Percentiles rank a stretch among this genome's conserved stretches.
Conservation (phyloP, 1,140 invertebrate genomes). For the Gryllus bimaculatus region DNA sequence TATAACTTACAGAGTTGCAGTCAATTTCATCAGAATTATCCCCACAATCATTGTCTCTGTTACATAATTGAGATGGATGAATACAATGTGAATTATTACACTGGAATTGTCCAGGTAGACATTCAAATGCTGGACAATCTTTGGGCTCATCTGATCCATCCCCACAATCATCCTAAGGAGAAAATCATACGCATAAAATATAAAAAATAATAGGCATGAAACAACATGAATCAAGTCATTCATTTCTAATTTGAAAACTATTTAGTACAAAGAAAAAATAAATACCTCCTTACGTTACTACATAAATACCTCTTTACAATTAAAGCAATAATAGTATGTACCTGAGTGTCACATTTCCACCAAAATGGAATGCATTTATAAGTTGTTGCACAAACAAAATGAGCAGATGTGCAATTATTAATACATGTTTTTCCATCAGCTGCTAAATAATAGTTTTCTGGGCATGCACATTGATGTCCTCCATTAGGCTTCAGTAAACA, state of each 20-base stretch:
- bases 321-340: conserved; percentile 18
- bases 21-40: conserved; percentile 57
- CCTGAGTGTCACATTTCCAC: conserved; percentile 52
- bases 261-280: no score
- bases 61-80: conserved; percentile 61
- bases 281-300: no score
- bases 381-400: conserved; percentile 63
- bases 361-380: conserved; percentile 60
- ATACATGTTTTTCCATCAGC: conserved; percentile 56
- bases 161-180: conserved; percentile 59
- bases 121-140: conserved; percentile 58
- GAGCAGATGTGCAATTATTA: conserved; percentile 68
- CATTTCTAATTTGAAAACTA: no score
- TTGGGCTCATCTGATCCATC: conserved; percentile 67
- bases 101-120: conserved; percentile 68
- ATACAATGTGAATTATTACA: conserved; percentile 56
- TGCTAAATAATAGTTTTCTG: conserved; percentile 64
- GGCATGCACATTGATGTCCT: conserved; percentile 57
- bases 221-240: no score
- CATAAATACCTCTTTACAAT: no score
- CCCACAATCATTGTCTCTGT: conserved; percentile 63
- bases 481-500: conserved; percentile 60
- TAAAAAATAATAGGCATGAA: no score
- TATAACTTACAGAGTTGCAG: conserved; percentile 33
- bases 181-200: conserved; percentile 12